A percentile compares a stretch with the other conserved stretches of the same genome.
These are phyloP conservation scores for Xenopus tropicalis DNA, from an alignment of 2,113 vertebrate species.

Conservation along the genomic window DNA sequence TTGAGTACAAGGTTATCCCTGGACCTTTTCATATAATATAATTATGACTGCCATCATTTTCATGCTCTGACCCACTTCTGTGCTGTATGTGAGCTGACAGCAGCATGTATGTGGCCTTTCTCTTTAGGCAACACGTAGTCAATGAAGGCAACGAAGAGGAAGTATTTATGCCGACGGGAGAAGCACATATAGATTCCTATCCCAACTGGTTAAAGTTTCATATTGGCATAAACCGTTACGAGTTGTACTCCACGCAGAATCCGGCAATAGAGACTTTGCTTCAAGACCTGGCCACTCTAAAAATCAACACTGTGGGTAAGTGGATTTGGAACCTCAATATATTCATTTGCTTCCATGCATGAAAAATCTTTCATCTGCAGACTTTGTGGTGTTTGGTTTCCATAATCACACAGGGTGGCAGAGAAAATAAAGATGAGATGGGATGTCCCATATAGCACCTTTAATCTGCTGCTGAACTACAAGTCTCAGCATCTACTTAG, in stretches of 20 bases:
- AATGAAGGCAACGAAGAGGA: constrained; percentile 71
- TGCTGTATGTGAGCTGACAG: not conserved
- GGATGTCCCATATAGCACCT: too few species aligned
- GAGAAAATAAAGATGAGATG: too few species aligned
- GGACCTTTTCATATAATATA: not conserved
- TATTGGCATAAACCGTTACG: constrained; percentile 94
- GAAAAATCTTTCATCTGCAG: too few species aligned
- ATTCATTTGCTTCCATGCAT: too few species aligned
- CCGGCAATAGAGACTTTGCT: constrained; percentile 87
- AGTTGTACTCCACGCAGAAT: constrained; percentile 89
- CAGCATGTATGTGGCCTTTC: not conserved
- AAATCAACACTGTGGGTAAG: constrained; percentile 96
- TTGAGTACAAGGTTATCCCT: not conserved
- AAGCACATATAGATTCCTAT: constrained; percentile 80
- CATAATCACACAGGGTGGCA: too few species aligned
- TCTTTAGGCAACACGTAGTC: constrained; percentile 76
- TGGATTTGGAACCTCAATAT: constrained; percentile 27
- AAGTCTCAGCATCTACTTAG: too few species aligned
- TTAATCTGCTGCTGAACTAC: too few species aligned
- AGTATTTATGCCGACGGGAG: constrained; percentile 78
- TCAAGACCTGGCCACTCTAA: constrained; percentile 84
- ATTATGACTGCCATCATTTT: not conserved
- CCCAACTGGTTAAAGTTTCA: constrained; percentile 99
- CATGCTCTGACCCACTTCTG: not conserved
- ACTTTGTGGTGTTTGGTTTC: too few species aligned